Percentiles rank a stretch among this genome's conserved stretches.
These are phyloP conservation scores for Dicyrtoma fusca DNA, from an alignment of 2,888 invertebrate genomes.

Conservation along the genomic window DNA sequence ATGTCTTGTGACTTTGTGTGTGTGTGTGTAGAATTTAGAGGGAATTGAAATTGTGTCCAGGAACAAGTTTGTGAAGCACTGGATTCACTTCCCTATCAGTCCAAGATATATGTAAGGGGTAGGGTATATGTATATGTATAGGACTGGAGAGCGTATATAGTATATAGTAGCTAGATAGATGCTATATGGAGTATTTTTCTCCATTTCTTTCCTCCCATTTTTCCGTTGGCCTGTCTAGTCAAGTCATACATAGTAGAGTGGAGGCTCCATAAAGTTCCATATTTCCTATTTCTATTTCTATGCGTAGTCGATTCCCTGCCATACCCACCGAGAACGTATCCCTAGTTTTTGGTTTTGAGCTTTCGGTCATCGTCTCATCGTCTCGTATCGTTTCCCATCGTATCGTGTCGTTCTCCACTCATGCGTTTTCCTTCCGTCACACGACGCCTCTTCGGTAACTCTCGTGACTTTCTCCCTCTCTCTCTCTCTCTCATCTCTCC, in stretches of 20 bases:
- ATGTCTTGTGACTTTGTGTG: no score
- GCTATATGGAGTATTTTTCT: conserved; percentile 2
- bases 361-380: no score
- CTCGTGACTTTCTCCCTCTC: conserved; percentile 13
- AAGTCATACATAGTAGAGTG: not conserved
- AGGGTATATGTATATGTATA: conserved; percentile 2
- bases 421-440: conserved; percentile 23
- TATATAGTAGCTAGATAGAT: not conserved
- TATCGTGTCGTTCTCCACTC: conserved; percentile 25
- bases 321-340: not conserved
- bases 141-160: no score
- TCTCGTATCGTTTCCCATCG: not conserved
- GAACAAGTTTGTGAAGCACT: not conserved
- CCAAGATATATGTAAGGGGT: no score
- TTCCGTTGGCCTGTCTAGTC: not conserved
- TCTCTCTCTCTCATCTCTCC: conserved; percentile 7
- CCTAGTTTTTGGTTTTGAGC: not conserved
- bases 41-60: conserved; percentile 15
- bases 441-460: conserved; percentile 21
- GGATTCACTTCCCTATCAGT: no score
- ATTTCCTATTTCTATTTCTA: not conserved
- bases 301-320: not conserved
- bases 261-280: conserved; percentile 11
- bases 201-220: not conserved
- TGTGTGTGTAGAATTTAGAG: no score